These are phyloP conservation scores for Nephrocerus scutellatus DNA, from an alignment of 2,888 invertebrate species.

Conservation along the genomic window DNA sequence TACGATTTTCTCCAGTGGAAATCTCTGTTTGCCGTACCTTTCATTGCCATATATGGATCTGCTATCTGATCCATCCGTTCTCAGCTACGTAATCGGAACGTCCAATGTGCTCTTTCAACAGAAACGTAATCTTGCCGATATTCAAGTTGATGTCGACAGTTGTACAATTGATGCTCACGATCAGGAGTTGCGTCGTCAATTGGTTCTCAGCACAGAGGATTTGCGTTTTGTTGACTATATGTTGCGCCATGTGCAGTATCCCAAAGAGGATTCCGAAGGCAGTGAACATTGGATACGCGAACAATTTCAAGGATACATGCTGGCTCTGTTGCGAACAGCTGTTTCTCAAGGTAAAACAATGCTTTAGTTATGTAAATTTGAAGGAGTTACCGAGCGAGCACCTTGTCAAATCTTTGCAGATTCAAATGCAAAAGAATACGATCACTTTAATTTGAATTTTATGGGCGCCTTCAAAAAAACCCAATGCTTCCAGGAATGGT, in stretches of 20 bases:
- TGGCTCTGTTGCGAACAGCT: constrained; percentile 75
- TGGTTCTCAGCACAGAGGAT: constrained; percentile 91
- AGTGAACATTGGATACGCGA: constrained; percentile 95
- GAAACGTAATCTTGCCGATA: constrained; percentile 86
- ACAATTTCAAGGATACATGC: constrained; percentile 81
- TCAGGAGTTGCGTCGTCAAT: constrained; percentile 68
- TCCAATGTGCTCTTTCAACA: constrained; percentile 98
- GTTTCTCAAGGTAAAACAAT: constrained; percentile 57
- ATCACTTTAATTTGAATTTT: constrained; percentile 82
- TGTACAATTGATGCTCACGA: constrained; percentile 76
- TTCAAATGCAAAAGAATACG: constrained; percentile 65
- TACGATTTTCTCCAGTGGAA: constrained; percentile 80
- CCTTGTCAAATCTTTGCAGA: constrained; percentile 50
- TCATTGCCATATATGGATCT: constrained; percentile 92
- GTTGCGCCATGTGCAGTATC: constrained; percentile 64
- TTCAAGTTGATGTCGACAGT: constrained; percentile 81
- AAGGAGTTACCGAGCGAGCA: neutral
- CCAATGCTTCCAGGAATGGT: constrained; percentile 85
- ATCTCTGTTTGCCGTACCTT: constrained; percentile 90
- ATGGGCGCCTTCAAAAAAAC: constrained; percentile 79
- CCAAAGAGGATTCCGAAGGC: constrained; percentile 72
- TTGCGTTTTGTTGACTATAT: constrained; percentile 91
- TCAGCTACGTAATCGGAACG: constrained; percentile 88
- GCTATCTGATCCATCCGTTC: constrained; percentile 76
- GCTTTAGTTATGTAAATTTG: neutral